Conservation (phyloP, 2,113 vertebrate species). For the Bos indicus region DNA sequence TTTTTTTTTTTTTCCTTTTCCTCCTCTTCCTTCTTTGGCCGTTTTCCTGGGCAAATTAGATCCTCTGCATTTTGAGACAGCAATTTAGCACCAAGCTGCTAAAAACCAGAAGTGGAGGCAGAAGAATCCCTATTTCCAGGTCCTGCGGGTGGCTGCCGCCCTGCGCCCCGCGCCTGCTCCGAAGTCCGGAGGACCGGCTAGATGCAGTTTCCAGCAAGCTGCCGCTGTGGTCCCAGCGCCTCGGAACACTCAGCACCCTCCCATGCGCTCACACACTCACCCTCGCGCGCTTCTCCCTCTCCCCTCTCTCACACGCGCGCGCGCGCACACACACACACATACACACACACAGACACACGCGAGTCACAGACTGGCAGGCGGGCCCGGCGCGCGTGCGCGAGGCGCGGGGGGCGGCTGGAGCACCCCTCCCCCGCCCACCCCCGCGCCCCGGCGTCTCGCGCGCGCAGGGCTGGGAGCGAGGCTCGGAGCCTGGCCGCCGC, state of each 20-base stretch:
- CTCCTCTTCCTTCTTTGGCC: conserved; percentile 62
- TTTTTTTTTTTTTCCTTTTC: conserved; percentile 67
- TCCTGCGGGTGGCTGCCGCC: conserved; percentile 72
- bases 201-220: conserved; percentile 76
- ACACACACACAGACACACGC: conserved; percentile 25
- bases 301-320: conserved; percentile 29
- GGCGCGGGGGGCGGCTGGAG: conserved; percentile 26
- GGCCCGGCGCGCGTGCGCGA: conserved; percentile 72
- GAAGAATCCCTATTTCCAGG: conserved; percentile 50
- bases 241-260: conserved; percentile 80
- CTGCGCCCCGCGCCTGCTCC: conserved; percentile 68
- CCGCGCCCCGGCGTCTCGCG: not conserved
- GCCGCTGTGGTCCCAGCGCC: conserved; percentile 76
- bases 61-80: conserved; percentile 84
- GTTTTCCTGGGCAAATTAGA: conserved; percentile 80
- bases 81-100: conserved; percentile 58
- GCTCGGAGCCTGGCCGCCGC: not conserved
- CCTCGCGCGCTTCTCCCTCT: conserved; percentile 65
- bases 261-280: conserved; percentile 76
- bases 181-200: conserved; percentile 80
- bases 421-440: conserved; percentile 42
- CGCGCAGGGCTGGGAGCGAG: not conserved
- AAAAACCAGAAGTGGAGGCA: conserved; percentile 36
- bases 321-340: conserved; percentile 65
- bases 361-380: conserved; percentile 53